Evolutionary conservation across 1,140 invertebrate genomes (phyloP), one percentile per base, ranked within the genome.

Genomic region (Proctacanthus coquilletti): DNA sequence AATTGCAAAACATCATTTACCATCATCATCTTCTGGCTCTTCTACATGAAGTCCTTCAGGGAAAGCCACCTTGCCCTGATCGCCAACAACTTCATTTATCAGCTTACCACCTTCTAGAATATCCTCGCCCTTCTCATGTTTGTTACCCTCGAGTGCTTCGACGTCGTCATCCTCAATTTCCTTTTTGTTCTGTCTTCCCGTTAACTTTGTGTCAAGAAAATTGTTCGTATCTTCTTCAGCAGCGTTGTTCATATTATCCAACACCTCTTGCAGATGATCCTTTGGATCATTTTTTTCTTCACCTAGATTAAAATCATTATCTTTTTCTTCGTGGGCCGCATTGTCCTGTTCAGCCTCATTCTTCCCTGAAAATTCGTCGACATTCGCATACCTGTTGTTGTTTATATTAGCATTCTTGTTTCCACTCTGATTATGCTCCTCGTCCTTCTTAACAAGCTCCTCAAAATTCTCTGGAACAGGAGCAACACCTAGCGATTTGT

Each of bases 381-480:
- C 50, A 34, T 59, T 58, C 4, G 48, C 46, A 41, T 59, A 59
- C 3, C 56, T 52, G 49, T 56, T 56, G 34, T 59, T 59, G 23
- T 53, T 39, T 13, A 19, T 49, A 9, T 52, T 36, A 11, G 29
- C 25, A 13, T 34, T 25, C 8, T 31, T 19, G 2, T 41, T 18
- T 13, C 15, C 31, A 17, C 15, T 17, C 4, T 4, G n/a, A 33
- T 38, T 38, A 18, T 58, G 53, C 18, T 56, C 49, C 18, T 48
- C 51, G 5, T 51, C 49, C 2, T 42, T 18, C 31, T 39, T 9
- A 21, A 36, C 3, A 2, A 34, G 11, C 18, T 36, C 44, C 14
- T 58, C 53, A 13, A 59, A 59, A 38, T 56, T 56, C 2, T 56
- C 56, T 1, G 56, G 56, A 30, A 60, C 53, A 10, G 56, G 56